Conservation (phyloP, 2,113 vertebrate species). For the Malaclemys terrapin region DNA sequence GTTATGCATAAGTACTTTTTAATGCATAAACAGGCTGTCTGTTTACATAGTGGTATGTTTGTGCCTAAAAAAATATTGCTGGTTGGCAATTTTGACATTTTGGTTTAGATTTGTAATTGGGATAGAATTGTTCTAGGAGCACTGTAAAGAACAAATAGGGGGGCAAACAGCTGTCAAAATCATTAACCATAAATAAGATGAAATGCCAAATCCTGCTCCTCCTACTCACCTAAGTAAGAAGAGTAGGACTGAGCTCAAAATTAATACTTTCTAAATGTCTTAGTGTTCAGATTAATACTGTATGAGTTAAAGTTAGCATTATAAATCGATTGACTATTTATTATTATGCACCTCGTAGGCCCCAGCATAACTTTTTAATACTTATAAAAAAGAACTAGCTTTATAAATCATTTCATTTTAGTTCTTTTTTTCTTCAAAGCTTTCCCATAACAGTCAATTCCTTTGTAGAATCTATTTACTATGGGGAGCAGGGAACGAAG, state of each 20-base stretch:
- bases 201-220: neutral
- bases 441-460: conserved; percentile 5
- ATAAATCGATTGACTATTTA: neutral
- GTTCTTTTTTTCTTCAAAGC: neutral
- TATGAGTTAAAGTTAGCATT: neutral
- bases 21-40: neutral
- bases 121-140: neutral
- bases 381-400: neutral
- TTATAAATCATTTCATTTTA: neutral
- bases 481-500: neutral
- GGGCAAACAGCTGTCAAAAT: neutral
- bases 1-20: neutral
- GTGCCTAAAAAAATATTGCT: neutral
- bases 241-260: neutral
- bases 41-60: neutral
- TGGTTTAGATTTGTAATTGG: neutral
- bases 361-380: neutral
- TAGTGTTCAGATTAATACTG: neutral
- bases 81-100: neutral
- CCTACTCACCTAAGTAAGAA: neutral
- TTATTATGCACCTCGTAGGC: neutral
- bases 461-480: neutral
- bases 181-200: neutral
- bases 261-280: neutral
- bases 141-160: neutral